These are phyloP conservation scores for Spicauda simplicius DNA, from an alignment of 2,888 invertebrate genomes.

Conservation along the genomic window DNA sequence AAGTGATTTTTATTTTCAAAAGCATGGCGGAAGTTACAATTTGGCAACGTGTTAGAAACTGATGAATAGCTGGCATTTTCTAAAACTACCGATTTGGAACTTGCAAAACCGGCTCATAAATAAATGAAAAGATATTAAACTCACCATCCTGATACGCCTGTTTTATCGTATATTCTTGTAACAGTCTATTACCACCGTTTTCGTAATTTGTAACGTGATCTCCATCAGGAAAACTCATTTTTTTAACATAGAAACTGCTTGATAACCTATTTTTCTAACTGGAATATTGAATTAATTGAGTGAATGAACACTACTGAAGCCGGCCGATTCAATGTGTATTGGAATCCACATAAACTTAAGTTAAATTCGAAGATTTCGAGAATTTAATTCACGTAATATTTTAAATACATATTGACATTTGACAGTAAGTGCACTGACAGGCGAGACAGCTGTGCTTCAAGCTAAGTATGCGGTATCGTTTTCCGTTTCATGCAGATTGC, in stretches of 20 bases:
- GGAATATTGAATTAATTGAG: neutral
- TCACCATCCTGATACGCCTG: constrained; percentile 70
- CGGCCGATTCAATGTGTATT: neutral
- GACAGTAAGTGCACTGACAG: too few species aligned
- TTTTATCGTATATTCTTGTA: constrained; percentile 53
- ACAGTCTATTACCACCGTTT: constrained; percentile 49
- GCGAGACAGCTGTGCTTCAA: too few species aligned
- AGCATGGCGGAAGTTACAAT: neutral
- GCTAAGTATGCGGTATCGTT: too few species aligned
- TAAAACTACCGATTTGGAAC: neutral
- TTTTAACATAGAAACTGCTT: constrained; percentile 48
- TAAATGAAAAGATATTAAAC: constrained; percentile 40
- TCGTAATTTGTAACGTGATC: constrained; percentile 55
- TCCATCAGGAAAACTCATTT: constrained; percentile 70
- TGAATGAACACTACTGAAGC: neutral
- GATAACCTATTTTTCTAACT: constrained; percentile 55
- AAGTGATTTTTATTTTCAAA: neutral
- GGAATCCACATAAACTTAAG: neutral
- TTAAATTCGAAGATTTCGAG: too few species aligned
- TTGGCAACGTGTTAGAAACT: neutral
- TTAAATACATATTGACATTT: too few species aligned
- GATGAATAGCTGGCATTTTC: neutral
- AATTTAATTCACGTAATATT: too few species aligned
- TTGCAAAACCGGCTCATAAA: constrained; percentile 6
- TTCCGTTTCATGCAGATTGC: too few species aligned